Conservation (phyloP, 2,797 vertebrate genomes). For the Neosalanx taihuensis region DNA sequence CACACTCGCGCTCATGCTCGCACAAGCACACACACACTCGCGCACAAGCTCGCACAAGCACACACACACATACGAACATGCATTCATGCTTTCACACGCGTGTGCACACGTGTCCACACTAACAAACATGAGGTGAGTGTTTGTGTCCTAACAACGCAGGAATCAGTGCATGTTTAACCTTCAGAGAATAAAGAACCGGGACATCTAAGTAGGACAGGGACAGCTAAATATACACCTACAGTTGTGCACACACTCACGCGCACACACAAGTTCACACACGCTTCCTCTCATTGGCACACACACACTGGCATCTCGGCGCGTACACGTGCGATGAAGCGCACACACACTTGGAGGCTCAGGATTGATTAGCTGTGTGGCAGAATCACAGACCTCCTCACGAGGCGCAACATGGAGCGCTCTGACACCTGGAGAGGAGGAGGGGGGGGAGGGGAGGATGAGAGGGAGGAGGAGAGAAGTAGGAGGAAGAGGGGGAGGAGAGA, state of each 20-base stretch:
- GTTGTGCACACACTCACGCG: not conserved
- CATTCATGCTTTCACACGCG: not conserved
- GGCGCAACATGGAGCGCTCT: not conserved
- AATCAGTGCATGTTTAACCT: slow-evolving; percentile 30
- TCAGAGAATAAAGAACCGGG: slow-evolving; percentile 44
- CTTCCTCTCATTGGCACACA: not conserved
- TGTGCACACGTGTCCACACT: not conserved
- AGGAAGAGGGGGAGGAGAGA: not conserved
- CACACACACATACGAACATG: not conserved
- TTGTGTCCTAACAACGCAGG: slow-evolving; percentile 12
- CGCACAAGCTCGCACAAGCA: not conserved
- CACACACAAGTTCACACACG: not conserved
- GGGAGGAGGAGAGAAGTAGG: not conserved
- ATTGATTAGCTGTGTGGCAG: not conserved
- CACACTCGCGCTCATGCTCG: not conserved
- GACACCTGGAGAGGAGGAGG: not conserved
- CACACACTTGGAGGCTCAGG: not conserved
- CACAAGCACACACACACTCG: not conserved
- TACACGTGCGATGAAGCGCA: not conserved
- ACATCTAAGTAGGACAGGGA: slow-evolving; percentile 58
- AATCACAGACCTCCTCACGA: not conserved
- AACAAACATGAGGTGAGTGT: not conserved
- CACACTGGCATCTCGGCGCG: not conserved
- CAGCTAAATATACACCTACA: slow-evolving; percentile 56
- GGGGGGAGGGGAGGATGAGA: not conserved